A percentile compares a stretch with the other conserved stretches of the same genome.
Evolutionary conservation across 2,888 invertebrate genomes (phyloP).

Genomic region (Hydrotaea diabolus): DNA sequence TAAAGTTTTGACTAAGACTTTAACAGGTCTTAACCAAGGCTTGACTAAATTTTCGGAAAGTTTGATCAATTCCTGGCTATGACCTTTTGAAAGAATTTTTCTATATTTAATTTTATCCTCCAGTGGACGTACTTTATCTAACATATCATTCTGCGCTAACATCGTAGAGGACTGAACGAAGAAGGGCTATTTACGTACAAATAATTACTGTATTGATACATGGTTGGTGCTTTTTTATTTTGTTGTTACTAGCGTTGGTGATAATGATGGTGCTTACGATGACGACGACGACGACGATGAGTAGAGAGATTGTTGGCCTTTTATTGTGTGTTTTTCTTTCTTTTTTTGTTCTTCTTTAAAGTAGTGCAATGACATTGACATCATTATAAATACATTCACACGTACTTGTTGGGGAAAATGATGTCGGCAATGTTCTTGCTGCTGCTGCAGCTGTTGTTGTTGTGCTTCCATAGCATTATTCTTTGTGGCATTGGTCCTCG

Average conservation of each 20-base stretch:
- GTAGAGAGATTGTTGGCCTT: constrained; percentile 23
- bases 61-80: no score
- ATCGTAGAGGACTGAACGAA: not conserved
- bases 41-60: no score
- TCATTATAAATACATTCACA: constrained; percentile 60
- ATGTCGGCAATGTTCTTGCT: not conserved
- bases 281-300: not conserved
- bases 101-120: no score
- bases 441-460: constrained; percentile 16
- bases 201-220: not conserved
- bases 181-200: not conserved
- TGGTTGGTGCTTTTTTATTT: not conserved
- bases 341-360: constrained; percentile 22
- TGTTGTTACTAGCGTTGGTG: not conserved
- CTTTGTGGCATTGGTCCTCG: constrained; percentile 29
- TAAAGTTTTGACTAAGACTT: no score
- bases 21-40: no score
- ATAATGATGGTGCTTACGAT: not conserved
- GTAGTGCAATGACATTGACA: constrained; percentile 68
- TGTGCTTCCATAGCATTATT: not conserved
- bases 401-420: not conserved
- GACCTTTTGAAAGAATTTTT: no score
- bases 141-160: not conserved
- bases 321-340: not conserved
- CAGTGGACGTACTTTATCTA: no score